These are phyloP conservation scores for Sciurus vulgaris DNA, from an alignment of 2,797 vertebrate species.

Conservation along the genomic window DNA sequence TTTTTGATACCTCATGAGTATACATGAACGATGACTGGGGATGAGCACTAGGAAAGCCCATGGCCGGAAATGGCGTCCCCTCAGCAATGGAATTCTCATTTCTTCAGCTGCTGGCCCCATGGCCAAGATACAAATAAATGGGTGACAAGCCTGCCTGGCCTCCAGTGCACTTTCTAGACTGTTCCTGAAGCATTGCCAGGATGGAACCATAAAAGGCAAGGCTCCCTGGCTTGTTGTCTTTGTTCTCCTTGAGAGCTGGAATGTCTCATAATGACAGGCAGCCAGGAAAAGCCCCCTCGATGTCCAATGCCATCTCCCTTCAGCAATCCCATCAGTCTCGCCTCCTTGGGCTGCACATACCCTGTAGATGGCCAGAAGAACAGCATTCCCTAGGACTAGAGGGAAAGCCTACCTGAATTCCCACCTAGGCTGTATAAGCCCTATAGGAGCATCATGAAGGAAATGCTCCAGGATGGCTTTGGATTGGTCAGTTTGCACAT, in stretches of 20 bases:
- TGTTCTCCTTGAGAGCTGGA: conserved; percentile 71
- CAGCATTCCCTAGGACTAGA: background rate
- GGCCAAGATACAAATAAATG: background rate
- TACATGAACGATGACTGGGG: background rate
- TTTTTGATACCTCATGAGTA: background rate
- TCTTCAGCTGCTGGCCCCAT: background rate
- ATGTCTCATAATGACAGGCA: conserved; percentile 75
- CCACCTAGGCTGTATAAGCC: background rate
- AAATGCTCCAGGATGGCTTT: background rate
- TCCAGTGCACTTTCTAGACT: conserved; percentile 68
- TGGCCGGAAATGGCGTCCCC: background rate
- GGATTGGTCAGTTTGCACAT: background rate
- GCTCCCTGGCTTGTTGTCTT: conserved; percentile 68
- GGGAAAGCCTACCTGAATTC: background rate
- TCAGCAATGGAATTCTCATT: background rate
- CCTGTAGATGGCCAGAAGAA: background rate
- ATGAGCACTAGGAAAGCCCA: background rate
- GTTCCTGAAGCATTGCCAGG: conserved; percentile 68
- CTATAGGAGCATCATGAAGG: background rate
- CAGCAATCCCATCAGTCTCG: background rate
- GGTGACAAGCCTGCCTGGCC: conserved; percentile 63
- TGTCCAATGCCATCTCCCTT: conserved; percentile 68
- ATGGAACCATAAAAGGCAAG: conserved; percentile 72
- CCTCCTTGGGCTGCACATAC: background rate
- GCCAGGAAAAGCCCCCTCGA: conserved; percentile 75